Evolutionary conservation across 2,888 invertebrate genomes (phyloP), one percentile per base, ranked within the genome.

Genomic region (Spicauda simplicius): DNA sequence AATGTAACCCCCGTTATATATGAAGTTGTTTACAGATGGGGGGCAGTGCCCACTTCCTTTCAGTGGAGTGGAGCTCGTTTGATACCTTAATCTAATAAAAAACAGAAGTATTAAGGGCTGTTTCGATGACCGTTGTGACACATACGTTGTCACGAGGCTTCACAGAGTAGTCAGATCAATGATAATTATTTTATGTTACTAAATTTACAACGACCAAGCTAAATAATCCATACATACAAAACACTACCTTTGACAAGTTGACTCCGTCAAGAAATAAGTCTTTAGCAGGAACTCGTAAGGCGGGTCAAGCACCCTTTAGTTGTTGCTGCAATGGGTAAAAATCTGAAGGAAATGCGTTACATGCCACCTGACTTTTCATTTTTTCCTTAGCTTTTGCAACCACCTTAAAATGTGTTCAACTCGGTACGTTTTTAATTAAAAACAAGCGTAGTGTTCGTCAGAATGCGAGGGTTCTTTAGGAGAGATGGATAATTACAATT

Each of bases 161-260:
- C 5, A 25, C 25, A 25, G 5, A 25, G 25, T 25, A 4, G 5
- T 25, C 25, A n/a, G n/a, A n/a, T n/a, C n/a, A n/a, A n/a, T n/a
- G n/a, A n/a, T n/a, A n/a, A n/a, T n/a, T n/a, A n/a, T n/a, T n/a
- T n/a, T n/a, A n/a, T n/a, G n/a, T n/a, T 4, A 25, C 25, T 4
- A 25, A 25, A 25, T 25, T 4, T 25, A 25, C 25, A 4, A 4
- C 16, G 3, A 45, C 48, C 16, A 45, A 57, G 41, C 19, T 41
- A 19, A 41, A 19, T 18, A 58, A 41, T 58, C 45, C 45, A 19
- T 14, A 58, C 58, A 20, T 41, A 57, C 41, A 19, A 45, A 14
- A 48, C 45, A 58, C 37, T 20, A n/a, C 58, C 57, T 58, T 58
- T 58, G 58, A 58, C 58, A 25, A 19, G 12, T 20, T 41, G 33